Percentiles rank a stretch among this genome's conserved stretches.
Conservation (phyloP, 2,113 vertebrate genomes). For the Panthera leo region DNA sequence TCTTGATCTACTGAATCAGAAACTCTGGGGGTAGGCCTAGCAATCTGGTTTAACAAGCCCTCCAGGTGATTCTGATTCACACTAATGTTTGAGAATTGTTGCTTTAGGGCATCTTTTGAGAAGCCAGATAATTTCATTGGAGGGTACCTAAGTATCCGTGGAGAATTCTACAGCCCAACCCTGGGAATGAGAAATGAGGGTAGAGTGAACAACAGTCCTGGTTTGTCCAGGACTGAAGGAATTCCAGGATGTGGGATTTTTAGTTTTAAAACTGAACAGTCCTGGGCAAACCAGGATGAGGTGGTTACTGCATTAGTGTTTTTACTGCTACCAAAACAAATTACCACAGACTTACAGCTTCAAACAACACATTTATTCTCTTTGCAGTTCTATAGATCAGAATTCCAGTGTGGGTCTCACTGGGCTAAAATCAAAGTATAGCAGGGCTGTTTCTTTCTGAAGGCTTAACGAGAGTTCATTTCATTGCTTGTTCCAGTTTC, state of each 20-base stretch:
- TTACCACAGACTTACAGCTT: not conserved
- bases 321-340: not conserved
- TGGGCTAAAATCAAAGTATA: not conserved
- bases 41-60: not conserved
- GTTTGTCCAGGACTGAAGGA: not conserved
- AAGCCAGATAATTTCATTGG: not conserved
- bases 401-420: not conserved
- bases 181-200: not conserved
- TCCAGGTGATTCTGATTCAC: not conserved
- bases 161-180: not conserved
- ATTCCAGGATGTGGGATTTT: not conserved
- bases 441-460: not conserved
- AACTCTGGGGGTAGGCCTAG: not conserved
- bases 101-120: not conserved
- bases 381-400: not conserved
- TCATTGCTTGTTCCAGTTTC: not conserved
- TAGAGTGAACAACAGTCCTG: not conserved
- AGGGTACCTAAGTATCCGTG: not conserved
- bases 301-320: not conserved
- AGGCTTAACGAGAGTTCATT: not conserved
- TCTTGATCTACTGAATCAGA: not conserved
- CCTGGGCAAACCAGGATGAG: not conserved
- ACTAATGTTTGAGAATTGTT: not conserved
- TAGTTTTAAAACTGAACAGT: slow-evolving; percentile 9
- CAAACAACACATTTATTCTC: not conserved